Conservation (phyloP, 2,797 vertebrate genomes). For the Falco concolor region DNA sequence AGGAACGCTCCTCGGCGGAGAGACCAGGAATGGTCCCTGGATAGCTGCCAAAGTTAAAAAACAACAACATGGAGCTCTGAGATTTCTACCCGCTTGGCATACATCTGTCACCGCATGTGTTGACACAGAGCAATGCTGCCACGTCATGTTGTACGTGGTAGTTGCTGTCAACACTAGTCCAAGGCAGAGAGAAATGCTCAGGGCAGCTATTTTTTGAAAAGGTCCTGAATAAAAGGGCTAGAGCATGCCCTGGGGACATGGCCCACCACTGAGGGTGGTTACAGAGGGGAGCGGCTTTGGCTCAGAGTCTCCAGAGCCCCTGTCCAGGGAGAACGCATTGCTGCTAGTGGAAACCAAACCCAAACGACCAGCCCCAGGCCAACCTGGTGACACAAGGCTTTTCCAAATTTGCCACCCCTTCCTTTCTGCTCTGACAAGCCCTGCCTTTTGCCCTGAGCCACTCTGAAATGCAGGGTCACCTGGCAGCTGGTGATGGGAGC, state of each 20-base stretch:
- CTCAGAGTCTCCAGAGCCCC: neutral
- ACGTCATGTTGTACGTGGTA: neutral
- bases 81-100: neutral
- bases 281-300: neutral
- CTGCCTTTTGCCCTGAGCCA: neutral
- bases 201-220: conserved; percentile 24
- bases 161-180: conserved; percentile 1
- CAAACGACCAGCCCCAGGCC: neutral
- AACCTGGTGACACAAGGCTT: neutral
- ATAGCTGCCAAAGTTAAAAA: neutral
- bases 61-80: neutral
- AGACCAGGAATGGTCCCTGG: neutral
- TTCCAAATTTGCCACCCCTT: neutral
- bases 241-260: neutral
- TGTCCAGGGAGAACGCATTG: neutral
- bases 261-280: neutral
- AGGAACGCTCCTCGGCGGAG: neutral
- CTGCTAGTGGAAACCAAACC: neutral
- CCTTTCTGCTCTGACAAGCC: neutral
- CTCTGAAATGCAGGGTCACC: neutral
- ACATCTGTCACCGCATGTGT: conserved; percentile 23
- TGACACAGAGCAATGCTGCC: conserved; percentile 35
- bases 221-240: neutral
- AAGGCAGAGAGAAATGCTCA: conserved; percentile 1
- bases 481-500: neutral